Percentiles rank a stretch among this genome's conserved stretches.
phyloP scores from a whole-genome alignment of 2,113 vertebrate species.

The Rhipidura dahli region DNA sequence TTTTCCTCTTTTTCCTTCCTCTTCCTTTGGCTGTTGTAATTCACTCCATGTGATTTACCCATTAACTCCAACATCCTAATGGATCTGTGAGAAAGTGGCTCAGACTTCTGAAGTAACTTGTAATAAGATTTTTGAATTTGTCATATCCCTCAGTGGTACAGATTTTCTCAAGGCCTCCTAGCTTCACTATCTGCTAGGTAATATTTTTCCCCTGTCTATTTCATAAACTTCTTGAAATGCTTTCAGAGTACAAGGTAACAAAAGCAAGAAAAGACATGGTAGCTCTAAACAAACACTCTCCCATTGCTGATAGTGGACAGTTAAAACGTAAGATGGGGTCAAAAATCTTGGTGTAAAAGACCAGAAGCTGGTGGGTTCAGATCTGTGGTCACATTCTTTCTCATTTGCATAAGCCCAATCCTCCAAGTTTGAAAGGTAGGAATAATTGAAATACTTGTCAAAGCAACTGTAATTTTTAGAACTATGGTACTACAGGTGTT shows the following conservation, averaged over 20 bases:
- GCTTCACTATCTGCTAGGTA: neutral
- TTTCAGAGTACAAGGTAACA: neutral
- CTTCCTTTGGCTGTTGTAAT: neutral
- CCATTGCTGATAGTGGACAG: neutral
- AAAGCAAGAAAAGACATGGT: neutral
- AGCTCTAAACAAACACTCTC: neutral
- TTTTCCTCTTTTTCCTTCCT: neutral
- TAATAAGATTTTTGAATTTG: neutral
- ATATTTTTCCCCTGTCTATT: neutral
- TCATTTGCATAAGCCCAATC: neutral
- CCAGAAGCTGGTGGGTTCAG: neutral
- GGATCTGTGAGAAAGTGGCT: neutral
- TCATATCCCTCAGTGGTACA: neutral
- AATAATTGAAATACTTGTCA: neutral
- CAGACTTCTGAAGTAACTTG: neutral
- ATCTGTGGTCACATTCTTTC: neutral
- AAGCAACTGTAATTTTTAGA: neutral
- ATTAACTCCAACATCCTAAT: neutral
- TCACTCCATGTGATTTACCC: neutral
- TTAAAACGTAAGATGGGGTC: neutral
- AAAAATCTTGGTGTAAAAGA: neutral
- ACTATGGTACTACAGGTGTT: neutral
- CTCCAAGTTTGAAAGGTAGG: neutral
- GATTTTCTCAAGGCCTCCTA: neutral
- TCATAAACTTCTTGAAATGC: neutral